Evolutionary conservation across 2,888 invertebrate species (phyloP).

Genomic region (Conomelus anceps): DNA sequence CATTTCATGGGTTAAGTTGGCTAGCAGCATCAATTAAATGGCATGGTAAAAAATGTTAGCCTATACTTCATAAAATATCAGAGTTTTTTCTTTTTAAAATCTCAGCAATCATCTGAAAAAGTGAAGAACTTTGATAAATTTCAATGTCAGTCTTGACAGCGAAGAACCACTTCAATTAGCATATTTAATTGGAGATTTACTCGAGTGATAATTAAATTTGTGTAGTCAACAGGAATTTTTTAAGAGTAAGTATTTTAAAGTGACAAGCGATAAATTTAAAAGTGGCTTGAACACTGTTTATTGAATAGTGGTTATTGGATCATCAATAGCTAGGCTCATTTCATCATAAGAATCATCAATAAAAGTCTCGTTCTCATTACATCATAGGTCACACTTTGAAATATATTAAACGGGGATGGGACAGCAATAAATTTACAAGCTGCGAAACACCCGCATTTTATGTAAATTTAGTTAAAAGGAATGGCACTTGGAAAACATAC

Average conservation of each 20-base stretch:
- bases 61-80: too few relatives aligned
- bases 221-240: not conserved
- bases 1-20: too few relatives aligned
- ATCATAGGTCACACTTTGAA: not conserved
- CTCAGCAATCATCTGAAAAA: not conserved
- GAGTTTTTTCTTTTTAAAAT: not conserved
- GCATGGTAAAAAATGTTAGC: too few relatives aligned
- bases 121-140: not conserved
- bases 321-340: too few relatives aligned
- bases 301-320: not conserved
- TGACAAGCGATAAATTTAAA: not conserved
- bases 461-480: not conserved
- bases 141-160: not conserved
- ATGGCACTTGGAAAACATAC: not conserved
- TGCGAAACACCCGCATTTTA: not conserved
- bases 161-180: not conserved
- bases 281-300: not conserved
- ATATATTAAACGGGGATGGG: not conserved
- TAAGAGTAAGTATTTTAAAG: not conserved
- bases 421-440: not conserved
- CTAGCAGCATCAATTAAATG: too few relatives aligned
- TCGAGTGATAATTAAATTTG: not conserved
- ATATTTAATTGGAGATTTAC: not conserved
- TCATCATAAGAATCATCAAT: not conserved
- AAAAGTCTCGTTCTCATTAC: not conserved